Percentiles rank a stretch among this genome's conserved stretches.
These are phyloP conservation scores for Agelaius tricolor DNA, from an alignment of 2,113 vertebrate genomes.

Conservation along the genomic window DNA sequence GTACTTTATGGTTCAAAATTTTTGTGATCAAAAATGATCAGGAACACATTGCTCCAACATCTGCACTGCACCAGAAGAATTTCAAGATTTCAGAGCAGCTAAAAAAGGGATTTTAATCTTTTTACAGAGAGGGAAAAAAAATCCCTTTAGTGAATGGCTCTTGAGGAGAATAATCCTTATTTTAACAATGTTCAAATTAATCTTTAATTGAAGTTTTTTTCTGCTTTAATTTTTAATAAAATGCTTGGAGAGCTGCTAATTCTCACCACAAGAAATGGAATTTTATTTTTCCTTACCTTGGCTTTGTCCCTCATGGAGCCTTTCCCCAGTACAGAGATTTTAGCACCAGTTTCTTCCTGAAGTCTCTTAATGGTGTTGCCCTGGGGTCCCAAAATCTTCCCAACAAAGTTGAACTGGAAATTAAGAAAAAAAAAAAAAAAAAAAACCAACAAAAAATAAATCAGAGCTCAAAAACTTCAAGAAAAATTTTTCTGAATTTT, in stretches of 20 bases:
- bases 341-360: conserved; percentile 83
- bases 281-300: conserved; percentile 76
- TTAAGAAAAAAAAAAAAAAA: neutral
- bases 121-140: neutral
- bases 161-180: neutral
- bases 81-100: neutral
- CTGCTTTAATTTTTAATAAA: neutral
- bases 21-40: neutral
- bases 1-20: neutral
- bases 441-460: neutral
- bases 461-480: neutral
- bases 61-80: neutral
- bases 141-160: neutral
- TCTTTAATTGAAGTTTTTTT: neutral
- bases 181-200: neutral
- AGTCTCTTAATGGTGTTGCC: conserved; percentile 95
- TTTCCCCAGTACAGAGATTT: conserved; percentile 94
- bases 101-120: too few species aligned
- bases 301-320: conserved; percentile 97
- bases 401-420: conserved; percentile 95
- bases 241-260: neutral
- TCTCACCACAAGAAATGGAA: neutral
- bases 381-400: conserved; percentile 97
- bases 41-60: neutral
- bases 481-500: neutral